phyloP scores from a whole-genome alignment of 2,113 vertebrate genomes.

The Spea bombifrons region DNA sequence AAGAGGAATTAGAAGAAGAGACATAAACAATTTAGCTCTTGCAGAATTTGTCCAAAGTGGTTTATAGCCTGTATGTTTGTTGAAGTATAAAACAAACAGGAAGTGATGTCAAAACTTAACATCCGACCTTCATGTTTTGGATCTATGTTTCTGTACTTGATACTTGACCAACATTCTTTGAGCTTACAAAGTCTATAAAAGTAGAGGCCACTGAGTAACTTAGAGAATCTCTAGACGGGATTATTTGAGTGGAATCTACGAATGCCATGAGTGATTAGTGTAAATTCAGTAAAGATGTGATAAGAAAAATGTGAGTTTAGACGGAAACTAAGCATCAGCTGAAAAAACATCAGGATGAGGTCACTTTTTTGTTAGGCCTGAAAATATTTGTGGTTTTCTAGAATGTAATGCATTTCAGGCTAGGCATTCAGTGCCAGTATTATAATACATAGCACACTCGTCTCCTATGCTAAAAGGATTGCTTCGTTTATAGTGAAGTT shows the following conservation, averaged over 20 bases:
- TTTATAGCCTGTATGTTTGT: too few species aligned
- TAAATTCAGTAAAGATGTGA: slow-evolving; percentile 57
- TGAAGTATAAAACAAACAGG: too few species aligned
- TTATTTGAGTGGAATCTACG: slow-evolving; percentile 62
- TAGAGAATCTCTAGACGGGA: slow-evolving; percentile 54
- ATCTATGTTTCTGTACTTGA: too few species aligned
- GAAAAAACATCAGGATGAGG: slow-evolving; percentile 52
- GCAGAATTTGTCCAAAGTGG: too few species aligned
- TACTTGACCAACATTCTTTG: too few species aligned
- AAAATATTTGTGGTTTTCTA: slow-evolving; percentile 31
- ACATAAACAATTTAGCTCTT: too few species aligned
- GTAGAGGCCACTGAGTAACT: too few species aligned
- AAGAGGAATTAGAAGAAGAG: too few species aligned
- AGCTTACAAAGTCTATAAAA: too few species aligned
- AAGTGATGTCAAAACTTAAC: too few species aligned
- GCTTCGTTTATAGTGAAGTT: slow-evolving; percentile 26
- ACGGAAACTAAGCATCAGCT: slow-evolving; percentile 51
- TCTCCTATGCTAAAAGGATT: slow-evolving; percentile 22
- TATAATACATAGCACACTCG: slow-evolving; percentile 18
- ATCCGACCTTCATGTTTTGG: too few species aligned
- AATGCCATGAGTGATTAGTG: slow-evolving; percentile 70
- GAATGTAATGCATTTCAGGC: slow-evolving; percentile 20
- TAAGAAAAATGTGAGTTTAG: slow-evolving; percentile 55
- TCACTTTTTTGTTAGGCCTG: slow-evolving; percentile 23
- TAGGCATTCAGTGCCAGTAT: slow-evolving; percentile 22